Evolutionary conservation across 2,113 vertebrate species (phyloP).

Genomic region (Parus major): DNA sequence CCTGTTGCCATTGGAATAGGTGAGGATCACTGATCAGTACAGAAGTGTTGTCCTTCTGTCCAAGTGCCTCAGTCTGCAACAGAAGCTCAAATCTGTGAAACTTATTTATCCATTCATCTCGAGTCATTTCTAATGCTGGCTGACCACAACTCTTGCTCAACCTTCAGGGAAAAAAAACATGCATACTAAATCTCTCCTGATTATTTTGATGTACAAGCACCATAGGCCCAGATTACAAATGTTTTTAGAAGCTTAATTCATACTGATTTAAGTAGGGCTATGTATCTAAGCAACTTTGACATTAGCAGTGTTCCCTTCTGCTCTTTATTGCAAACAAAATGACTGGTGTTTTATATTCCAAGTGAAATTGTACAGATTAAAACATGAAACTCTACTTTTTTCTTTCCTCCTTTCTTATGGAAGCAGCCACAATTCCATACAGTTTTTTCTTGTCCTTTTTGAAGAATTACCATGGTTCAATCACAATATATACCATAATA

Average conservation of each 20-base stretch:
- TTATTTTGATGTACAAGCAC: constrained; percentile 25
- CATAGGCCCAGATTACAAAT: neutral
- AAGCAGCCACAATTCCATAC: rapidly evolving
- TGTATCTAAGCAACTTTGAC: constrained; percentile 32
- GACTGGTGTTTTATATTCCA: neutral
- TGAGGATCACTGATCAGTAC: neutral
- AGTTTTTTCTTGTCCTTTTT: neutral
- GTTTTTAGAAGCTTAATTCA: constrained; percentile 39
- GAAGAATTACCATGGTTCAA: neutral
- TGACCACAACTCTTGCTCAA: constrained; percentile 14
- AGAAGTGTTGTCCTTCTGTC: constrained; percentile 28
- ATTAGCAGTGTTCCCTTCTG: neutral
- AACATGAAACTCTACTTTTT: neutral
- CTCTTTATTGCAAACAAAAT: neutral
- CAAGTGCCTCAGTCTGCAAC: neutral
- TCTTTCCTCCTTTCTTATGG: neutral
- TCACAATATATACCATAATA: neutral
- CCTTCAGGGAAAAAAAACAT: constrained; percentile 17
- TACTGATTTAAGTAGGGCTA: constrained; percentile 55
- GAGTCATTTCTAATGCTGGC: neutral
- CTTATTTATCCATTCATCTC: neutral
- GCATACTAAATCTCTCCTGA: constrained; percentile 29
- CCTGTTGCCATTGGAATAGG: neutral
- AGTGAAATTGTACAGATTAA: neutral
- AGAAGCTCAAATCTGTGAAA: constrained; percentile 22